phyloP scores from a whole-genome alignment of 2,888 invertebrate species.

The Dynastes tityus region DNA sequence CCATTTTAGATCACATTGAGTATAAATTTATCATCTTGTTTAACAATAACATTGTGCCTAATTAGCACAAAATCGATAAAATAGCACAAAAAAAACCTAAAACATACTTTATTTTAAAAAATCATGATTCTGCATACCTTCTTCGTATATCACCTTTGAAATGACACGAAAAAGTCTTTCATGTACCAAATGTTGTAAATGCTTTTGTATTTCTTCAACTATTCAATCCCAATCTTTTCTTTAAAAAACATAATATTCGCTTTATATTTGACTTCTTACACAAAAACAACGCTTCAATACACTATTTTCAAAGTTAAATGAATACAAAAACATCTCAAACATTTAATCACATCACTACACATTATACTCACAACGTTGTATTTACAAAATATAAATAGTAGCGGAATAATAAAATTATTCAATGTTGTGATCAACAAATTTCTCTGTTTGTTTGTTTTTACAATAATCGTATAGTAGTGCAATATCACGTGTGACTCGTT shows the following conservation, averaged over 20 bases:
- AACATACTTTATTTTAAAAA: conserved; percentile 16
- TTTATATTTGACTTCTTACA: neutral
- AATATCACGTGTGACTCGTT: conserved; percentile 43
- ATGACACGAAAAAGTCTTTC: conserved; percentile 36
- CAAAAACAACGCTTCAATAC: neutral
- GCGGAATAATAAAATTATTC: conserved; percentile 41
- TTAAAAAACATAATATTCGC: neutral
- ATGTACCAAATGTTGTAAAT: conserved; percentile 16
- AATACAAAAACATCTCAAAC: conserved; percentile 31
- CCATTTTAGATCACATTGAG: conserved; percentile 24
- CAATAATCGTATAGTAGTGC: conserved; percentile 43
- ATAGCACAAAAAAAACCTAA: conserved; percentile 30
- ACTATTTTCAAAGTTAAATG: neutral
- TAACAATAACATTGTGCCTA: conserved; percentile 39
- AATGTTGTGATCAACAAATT: conserved; percentile 33
- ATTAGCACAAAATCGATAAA: conserved; percentile 31
- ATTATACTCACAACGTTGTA: conserved; percentile 32
- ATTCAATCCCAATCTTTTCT: neutral
- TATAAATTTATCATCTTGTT: conserved; percentile 10
- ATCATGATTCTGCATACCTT: conserved; percentile 27
- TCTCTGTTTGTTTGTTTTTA: conserved; percentile 38
- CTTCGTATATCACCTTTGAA: conserved; percentile 24
- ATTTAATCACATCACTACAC: conserved; percentile 24
- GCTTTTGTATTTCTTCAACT: conserved; percentile 23
- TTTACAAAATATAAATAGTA: conserved; percentile 44